Evolutionary conservation across 2,888 invertebrate genomes (phyloP), one percentile per base, ranked within the genome.

Genomic region (Bellardia pandia): DNA sequence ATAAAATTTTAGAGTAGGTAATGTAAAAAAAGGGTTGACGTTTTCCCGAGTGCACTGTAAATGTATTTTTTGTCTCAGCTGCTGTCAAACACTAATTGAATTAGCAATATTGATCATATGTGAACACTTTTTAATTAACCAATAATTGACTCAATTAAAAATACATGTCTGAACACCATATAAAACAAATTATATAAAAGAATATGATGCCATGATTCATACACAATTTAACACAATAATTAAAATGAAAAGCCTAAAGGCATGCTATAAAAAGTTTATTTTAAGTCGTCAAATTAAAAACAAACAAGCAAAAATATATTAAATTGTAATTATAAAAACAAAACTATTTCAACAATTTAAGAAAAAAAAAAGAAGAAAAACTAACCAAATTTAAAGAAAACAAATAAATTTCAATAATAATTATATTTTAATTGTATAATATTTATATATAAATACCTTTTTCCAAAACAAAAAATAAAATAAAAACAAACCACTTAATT

Each of bases 371-470:
- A 13, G 13, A 45, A 42, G 42, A 75, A 66, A 79, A 68, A 68
- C 13, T 5, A 77, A 68, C 14, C 4, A 53, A 74, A 74, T 51
- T 51, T 8, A 64, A 72, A 80, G 13, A 16, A 80, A 81, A 40
- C 3, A 72, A 72, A 60, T 56, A 58, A 56, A 72, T 74, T 79
- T 83, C 56, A 77, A 68, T 68, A 62, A 60, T 69, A 85, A 62
- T 23, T 78, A 84, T 78, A 81, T 77, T 77, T 84, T 74, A 77
- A 84, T 74, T 84, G 84, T 84, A 84, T 53, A 66, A 86, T 86
- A 86, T 83, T 83, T 86, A 83, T 87, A 86, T 85, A 87, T 85
- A 85, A 82, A 87, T 87, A 87, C 60, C 42, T 81, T 85, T 81
- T 87, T 68, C 76, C 37, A 71, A 69, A 78, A 80, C n/a, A 75